These are phyloP conservation scores for Tetraneura akinire DNA, from an alignment of 1,140 invertebrate species.

Conservation along the genomic window DNA sequence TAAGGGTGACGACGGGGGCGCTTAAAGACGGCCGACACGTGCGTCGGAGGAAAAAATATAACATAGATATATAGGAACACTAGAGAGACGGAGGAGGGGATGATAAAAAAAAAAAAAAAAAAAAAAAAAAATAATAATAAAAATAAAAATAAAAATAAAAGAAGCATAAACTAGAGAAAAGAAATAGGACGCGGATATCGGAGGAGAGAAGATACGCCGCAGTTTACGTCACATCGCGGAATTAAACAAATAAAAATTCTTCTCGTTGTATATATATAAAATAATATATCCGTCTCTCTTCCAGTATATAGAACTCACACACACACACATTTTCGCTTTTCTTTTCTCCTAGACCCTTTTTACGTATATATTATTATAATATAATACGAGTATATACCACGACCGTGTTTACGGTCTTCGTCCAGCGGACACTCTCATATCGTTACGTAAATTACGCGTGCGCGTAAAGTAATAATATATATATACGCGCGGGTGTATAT, in stretches of 20 bases:
- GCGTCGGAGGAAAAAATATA: neutral
- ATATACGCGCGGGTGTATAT: slow-evolving; percentile 31
- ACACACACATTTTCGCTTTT: no score
- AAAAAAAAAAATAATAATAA: no score
- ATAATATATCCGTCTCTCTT: neutral
- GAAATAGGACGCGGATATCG: neutral
- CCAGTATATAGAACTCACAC: no score
- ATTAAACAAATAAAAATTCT: slow-evolving; percentile 32
- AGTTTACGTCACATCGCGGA: slow-evolving; percentile 19
- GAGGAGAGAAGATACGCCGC: slow-evolving; percentile 1
- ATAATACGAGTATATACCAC: no score
- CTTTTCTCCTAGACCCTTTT: neutral
- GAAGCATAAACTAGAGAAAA: no score
- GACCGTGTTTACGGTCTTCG: neutral
- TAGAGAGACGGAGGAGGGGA: no score
- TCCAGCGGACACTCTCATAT: slow-evolving; percentile 37
- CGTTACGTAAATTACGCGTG: slow-evolving; percentile 1
- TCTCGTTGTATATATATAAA: no score
- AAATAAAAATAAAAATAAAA: no score
- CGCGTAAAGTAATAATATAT: no score
- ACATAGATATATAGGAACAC: no score
- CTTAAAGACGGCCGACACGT: neutral
- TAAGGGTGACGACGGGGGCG: neutral
- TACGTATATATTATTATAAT: no score
- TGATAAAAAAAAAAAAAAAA: no score